Base-by-base conservation (phyloP, 2,797 vertebrate genomes). In the Clarias laeviceps region DNA sequence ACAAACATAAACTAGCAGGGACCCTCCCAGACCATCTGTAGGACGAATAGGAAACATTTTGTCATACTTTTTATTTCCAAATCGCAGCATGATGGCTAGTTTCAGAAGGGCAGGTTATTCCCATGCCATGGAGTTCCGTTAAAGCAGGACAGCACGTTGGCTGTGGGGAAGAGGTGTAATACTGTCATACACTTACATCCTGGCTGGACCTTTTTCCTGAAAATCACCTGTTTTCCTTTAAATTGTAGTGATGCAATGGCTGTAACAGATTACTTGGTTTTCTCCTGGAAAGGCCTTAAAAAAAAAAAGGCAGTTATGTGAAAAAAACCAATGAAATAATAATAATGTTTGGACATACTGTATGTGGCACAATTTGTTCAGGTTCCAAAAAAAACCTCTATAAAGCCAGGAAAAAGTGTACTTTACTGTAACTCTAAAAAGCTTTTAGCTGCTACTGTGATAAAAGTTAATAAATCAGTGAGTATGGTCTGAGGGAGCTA, bases 11-110 rank as follows among this genome's bases (percentile, higher is more conserved):
- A 83, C 34, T 50, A 4, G 76, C 32, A 57, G 14, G 37, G 40
- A 34, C 74, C 56, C 32, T 80, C 82, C 50, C 68, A 61, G 80
- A n/a, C 62, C 27, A 27, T 17, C 18, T 24, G 66, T 15, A 80
- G n/a, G 32, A 77, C 40, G n/a, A 57, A 56, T 62, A 91, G 92
- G 91, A 94, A 92, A 89, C 86, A 90, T 92, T 84, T 59, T 27
- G 78, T 88, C 73, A 88, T 68, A 85, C 66, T 89, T 92, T 90
- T 93, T 94, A 91, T 93, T 91, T 80, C 91, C 89, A 92, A 89
- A 90, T 91, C 85, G 90, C 86, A 88, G 90, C 89, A 87, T 89
- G 88, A 56, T 56, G 40, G 74, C 84, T 85, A 22, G 45, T 64
- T 89, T 79, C 83, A 85, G 85, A 85, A 88, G 70, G 90, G 34